These are phyloP conservation scores for Phenacoccus solenopsis DNA, from an alignment of 1,140 invertebrate species.

Conservation along the genomic window DNA sequence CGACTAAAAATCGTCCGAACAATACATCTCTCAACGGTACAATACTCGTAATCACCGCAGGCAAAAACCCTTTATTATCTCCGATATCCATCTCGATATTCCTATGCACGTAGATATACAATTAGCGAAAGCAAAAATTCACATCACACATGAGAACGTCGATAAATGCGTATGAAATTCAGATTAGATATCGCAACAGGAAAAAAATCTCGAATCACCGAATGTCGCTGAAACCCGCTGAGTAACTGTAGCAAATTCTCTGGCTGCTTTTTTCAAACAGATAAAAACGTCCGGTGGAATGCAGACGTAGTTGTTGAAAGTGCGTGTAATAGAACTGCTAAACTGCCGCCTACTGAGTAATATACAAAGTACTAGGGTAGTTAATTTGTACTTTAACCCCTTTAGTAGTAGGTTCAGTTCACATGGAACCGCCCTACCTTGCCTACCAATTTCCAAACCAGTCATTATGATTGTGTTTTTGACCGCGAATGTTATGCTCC, in stretches of 20 bases:
- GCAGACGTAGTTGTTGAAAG: background rate
- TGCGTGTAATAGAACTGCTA: conserved; percentile 5
- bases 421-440: conserved; percentile 12
- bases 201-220: background rate
- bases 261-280: background rate
- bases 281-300: background rate
- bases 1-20: too few species aligned
- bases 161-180: background rate
- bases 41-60: too few species aligned
- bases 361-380: conserved; percentile 14
- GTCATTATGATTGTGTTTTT: conserved; percentile 17
- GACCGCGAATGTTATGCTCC: background rate
- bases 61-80: too few species aligned
- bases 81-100: too few species aligned
- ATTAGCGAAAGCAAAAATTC: background rate
- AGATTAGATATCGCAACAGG: background rate
- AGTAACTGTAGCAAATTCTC: background rate
- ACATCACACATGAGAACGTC: conserved; percentile 6
- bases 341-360: conserved; percentile 3
- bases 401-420: conserved; percentile 16
- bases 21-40: too few species aligned
- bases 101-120: background rate
- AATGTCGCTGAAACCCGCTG: background rate
- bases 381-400: conserved; percentile 15
- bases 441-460: conserved; percentile 5